These are phyloP conservation scores for Rhinella marina DNA, from an alignment of 2,797 vertebrate species.

Conservation along the genomic window DNA sequence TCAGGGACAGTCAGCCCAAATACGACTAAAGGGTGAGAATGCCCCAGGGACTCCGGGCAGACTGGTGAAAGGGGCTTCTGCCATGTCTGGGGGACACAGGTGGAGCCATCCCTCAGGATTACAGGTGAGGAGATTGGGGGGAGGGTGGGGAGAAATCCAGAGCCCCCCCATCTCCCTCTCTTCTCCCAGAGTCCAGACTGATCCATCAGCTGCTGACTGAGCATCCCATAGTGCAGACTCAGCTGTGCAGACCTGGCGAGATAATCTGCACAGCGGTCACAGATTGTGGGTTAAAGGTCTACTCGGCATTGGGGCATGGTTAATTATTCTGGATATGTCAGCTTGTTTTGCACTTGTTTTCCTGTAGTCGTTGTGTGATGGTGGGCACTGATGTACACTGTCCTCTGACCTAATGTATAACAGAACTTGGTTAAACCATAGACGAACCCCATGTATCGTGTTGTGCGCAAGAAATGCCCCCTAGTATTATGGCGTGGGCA, in stretches of 20 bases:
- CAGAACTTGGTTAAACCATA: background rate
- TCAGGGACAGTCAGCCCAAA: background rate
- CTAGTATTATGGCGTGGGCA: too few relatives aligned
- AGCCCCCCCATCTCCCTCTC: background rate
- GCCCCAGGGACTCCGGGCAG: conserved; percentile 1
- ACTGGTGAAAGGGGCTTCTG: background rate
- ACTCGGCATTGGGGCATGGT: background rate
- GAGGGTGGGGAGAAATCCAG: background rate
- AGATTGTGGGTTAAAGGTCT: conserved; percentile 31
- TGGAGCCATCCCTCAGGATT: conserved; percentile 13
- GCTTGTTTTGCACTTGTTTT: conserved; percentile 2
- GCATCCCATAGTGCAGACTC: conserved; percentile 39
- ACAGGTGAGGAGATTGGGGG: conserved; percentile 48
- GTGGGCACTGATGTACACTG: background rate
- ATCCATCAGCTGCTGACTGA: conserved; percentile 48
- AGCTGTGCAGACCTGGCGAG: conserved; percentile 21
- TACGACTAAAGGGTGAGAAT: background rate
- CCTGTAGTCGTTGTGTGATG: background rate
- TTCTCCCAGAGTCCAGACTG: background rate
- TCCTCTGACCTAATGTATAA: background rate
- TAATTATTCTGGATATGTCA: conserved; percentile 12
- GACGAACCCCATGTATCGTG: too few relatives aligned
- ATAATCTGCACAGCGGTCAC: conserved; percentile 14
- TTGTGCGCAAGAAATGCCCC: background rate
- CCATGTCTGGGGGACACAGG: conserved; percentile 41